phyloP scores from a whole-genome alignment of 2,888 invertebrate genomes.

The Apamea monoglypha region DNA sequence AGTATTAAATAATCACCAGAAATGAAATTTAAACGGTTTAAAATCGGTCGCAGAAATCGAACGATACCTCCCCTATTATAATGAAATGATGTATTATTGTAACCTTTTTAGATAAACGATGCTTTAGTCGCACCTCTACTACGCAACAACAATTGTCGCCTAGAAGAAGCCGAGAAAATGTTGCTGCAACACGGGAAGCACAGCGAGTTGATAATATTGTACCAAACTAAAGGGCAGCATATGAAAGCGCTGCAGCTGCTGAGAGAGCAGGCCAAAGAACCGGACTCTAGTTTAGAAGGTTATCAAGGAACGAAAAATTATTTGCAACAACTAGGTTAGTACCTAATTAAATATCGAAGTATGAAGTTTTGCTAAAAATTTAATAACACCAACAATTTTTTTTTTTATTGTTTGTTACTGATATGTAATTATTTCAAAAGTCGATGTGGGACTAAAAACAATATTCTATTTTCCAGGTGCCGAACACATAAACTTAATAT shows the following conservation, averaged over 20 bases:
- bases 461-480: constrained; percentile 86
- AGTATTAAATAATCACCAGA: too few species aligned
- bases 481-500: constrained; percentile 96
- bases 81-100: not conserved
- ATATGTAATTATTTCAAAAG: not conserved
- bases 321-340: constrained; percentile 95
- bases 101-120: constrained; percentile 95
- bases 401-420: not conserved
- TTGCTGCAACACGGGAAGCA: constrained; percentile 96
- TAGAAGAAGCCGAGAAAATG: constrained; percentile 98
- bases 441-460: not conserved
- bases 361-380: not conserved
- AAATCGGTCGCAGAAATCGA: not conserved
- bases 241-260: constrained; percentile 97
- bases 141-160: constrained; percentile 97
- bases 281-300: constrained; percentile 94
- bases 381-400: not conserved
- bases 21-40: not conserved
- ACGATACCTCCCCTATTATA: not conserved
- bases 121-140: constrained; percentile 97
- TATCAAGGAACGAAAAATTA: constrained; percentile 96
- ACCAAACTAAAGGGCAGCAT: constrained; percentile 98
- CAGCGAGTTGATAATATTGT: constrained; percentile 98
- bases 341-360: not conserved
- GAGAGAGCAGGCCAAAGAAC: constrained; percentile 93